A percentile compares a stretch with the other conserved stretches of the same genome.
Conservation (phyloP, 2,888 invertebrate genomes). For the Ophion slaviceki region DNA sequence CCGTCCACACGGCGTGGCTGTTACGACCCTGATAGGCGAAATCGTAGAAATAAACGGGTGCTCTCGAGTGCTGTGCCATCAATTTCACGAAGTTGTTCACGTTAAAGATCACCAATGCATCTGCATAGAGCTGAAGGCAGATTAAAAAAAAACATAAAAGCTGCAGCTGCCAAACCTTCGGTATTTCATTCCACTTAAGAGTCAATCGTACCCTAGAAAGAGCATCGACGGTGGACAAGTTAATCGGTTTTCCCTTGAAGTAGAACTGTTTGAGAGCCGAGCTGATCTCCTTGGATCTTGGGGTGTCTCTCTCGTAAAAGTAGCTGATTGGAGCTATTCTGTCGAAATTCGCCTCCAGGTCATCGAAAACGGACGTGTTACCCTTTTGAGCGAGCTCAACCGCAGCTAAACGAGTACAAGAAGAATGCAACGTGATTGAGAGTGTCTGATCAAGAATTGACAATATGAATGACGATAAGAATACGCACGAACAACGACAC, state of each 20-base stretch:
- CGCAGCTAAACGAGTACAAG: slow-evolving; percentile 19
- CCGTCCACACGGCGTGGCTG: slow-evolving; percentile 85
- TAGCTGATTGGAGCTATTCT: slow-evolving; percentile 87
- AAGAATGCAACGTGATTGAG: too few species aligned
- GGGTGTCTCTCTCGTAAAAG: slow-evolving; percentile 85
- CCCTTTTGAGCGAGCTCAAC: slow-evolving; percentile 59
- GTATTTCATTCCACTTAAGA: not conserved
- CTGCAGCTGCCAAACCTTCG: not conserved
- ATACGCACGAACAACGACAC: slow-evolving; percentile 86
- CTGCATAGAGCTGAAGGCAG: slow-evolving; percentile 83
- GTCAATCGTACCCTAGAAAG: slow-evolving; percentile 2
- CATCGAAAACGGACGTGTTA: slow-evolving; percentile 84
- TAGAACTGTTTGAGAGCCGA: slow-evolving; percentile 84
- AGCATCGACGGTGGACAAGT: slow-evolving; percentile 80
- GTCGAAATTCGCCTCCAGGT: slow-evolving; percentile 86
- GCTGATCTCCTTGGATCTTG: slow-evolving; percentile 84
- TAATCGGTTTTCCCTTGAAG: slow-evolving; percentile 81
- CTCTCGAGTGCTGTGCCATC: slow-evolving; percentile 85
- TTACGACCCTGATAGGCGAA: slow-evolving; percentile 87
- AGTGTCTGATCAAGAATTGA: not conserved
- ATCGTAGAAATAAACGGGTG: slow-evolving; percentile 85
- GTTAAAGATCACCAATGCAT: slow-evolving; percentile 86
- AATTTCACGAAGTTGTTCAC: slow-evolving; percentile 87
- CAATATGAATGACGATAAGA: not conserved
- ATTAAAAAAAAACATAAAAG: not conserved